Evolutionary conservation across 2,888 invertebrate species (phyloP).

Genomic region (Tortricodes alternella): DNA sequence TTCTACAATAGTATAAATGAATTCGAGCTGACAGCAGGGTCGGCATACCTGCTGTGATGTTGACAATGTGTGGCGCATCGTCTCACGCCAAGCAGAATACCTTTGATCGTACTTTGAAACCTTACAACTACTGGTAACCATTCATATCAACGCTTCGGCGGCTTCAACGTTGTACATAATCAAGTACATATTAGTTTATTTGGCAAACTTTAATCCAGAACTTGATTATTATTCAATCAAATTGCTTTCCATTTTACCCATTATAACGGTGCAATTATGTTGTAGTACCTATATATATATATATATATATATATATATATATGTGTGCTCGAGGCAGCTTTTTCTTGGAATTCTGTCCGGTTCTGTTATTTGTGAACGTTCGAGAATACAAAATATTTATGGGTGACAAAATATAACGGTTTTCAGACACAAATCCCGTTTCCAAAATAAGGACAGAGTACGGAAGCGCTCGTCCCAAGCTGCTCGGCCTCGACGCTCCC

Average conservation of each 20-base stretch:
- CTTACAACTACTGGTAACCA: slow-evolving; percentile 80
- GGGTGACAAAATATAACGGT: too few species aligned
- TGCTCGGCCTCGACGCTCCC: background rate
- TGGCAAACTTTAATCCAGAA: slow-evolving; percentile 9
- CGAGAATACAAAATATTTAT: too few species aligned
- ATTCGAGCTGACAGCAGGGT: slow-evolving; percentile 67
- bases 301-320: slow-evolving; percentile 36
- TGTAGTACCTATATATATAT: too few species aligned
- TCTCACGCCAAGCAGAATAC: too few species aligned
- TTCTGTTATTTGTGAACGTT: too few species aligned
- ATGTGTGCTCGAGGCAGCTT: slow-evolving; percentile 1
- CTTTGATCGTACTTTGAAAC: slow-evolving; percentile 56
- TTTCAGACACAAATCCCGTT: background rate
- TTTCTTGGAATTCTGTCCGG: slow-evolving; percentile 10
- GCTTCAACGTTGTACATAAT: slow-evolving; percentile 48
- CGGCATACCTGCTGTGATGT: slow-evolving; percentile 78
- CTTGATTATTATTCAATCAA: background rate
- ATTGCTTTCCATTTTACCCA: background rate
- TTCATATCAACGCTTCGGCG: slow-evolving; percentile 53
- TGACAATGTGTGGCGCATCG: slow-evolving; percentile 43
- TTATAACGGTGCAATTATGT: too few species aligned
- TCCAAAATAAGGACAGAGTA: background rate
- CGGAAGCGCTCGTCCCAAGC: background rate
- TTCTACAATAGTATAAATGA: slow-evolving; percentile 30
- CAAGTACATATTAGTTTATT: slow-evolving; percentile 28